Conservation (phyloP, 2,113 vertebrate species). For the Prunella fulvescens region DNA sequence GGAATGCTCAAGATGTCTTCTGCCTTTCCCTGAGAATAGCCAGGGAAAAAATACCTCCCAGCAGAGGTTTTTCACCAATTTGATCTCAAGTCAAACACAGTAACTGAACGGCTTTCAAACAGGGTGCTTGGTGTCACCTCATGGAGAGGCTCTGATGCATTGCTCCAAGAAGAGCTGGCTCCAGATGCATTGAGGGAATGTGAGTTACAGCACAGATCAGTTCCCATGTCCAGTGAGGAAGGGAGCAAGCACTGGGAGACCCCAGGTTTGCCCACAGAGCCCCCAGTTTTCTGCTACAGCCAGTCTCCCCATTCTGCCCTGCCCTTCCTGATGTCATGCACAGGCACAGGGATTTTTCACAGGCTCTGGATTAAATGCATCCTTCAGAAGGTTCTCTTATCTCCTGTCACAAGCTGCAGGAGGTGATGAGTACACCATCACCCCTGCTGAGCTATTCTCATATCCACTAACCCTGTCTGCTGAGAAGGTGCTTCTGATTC, state of each 20-base stretch:
- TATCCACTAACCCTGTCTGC: neutral
- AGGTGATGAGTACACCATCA: neutral
- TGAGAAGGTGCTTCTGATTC: neutral
- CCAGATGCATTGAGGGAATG: rapidly evolving
- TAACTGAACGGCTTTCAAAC: neutral
- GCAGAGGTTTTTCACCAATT: neutral
- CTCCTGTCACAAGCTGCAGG: neutral
- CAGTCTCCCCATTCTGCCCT: neutral
- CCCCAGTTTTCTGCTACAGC: rapidly evolving
- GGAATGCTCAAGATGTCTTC: neutral
- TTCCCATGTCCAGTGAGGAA: rapidly evolving
- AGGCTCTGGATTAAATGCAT: neutral
- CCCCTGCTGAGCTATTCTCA: neutral
- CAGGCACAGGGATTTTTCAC: neutral
- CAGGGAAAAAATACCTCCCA: neutral
- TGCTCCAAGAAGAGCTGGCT: neutral
- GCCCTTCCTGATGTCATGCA: neutral
- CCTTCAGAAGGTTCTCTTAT: neutral
- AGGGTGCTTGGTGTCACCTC: neutral
- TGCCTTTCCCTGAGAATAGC: neutral
- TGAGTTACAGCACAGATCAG: neutral
- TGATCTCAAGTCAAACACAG: neutral
- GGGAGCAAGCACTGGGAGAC: neutral
- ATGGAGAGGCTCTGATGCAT: neutral
- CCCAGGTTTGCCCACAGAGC: neutral